Evolutionary conservation across 2,888 invertebrate species (phyloP), one percentile per base, ranked within the genome.

Genomic region (Caenorhabditis auriculariae): DNA sequence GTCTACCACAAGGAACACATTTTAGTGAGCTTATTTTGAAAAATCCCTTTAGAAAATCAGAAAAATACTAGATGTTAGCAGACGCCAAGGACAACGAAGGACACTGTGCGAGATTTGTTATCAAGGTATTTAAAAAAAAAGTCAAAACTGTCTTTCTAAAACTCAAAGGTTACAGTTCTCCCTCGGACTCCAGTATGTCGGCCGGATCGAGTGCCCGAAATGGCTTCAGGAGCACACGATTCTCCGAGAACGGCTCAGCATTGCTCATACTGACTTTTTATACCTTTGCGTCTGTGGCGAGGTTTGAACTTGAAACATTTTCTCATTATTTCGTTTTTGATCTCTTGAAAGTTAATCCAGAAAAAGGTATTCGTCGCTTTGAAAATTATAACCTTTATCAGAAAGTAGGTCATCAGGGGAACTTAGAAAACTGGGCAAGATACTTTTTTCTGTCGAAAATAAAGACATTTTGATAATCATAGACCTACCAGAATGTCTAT

Each of bases 261-360:
- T 72, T 28, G 66, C 67, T 21, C 67, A 63, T 48, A 67, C 63
- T 44, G 72, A 72, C 54, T 56, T 64, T 42, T 53, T 72, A 51
- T 72, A 69, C 59, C 43, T 69, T 24, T 60, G 59, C 39, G 72
- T 64, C 44, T 69, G 69, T 52, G 69, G 69, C 44, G 66, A 63
- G 56, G 68, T 71, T 23, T 15, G 23, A 42, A 29, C 27, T 24
- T 27, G 5, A 4, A 24, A 5, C 26, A n/a, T 41, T 17, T 45
- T 26, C 21, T 7, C n/a, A 43, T 15, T 19, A 19, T 43, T 21
- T 19, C 6, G 15, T 43, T 43, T 43, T 19, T 19, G n/a, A n/a
- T n/a, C n/a, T n/a, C n/a, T n/a, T n/a, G n/a, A n/a, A n/a, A n/a
- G n/a, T n/a, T n/a, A n/a, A n/a, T n/a, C n/a, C n/a, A n/a, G n/a